Base-by-base conservation (phyloP, 2,888 invertebrate species). In the Zele albiditarsus region DNA sequence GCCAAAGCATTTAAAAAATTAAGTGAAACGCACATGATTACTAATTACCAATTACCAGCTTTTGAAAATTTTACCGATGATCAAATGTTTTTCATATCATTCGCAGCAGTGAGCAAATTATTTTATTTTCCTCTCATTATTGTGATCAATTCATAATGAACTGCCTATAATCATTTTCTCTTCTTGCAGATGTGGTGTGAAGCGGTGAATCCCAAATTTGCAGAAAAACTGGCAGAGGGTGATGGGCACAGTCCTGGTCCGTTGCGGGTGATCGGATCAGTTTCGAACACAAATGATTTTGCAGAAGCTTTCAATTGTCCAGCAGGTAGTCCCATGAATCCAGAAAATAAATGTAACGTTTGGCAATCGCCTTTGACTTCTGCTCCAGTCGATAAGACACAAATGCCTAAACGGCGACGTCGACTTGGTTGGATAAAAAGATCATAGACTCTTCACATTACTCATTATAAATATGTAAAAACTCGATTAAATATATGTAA, bases 41-140 rank as follows among this genome's bases (percentile, higher is more conserved):
- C 86, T 27, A 89, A 90, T 78, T 84, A 84, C 49, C 82, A 91
- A 73, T 90, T 93, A 79, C 94, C 94, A 10, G 95, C 93, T 58
- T 89, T 94, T 82, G 91, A 93, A 38, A 87, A 91, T 74, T 91
- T 93, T 83, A 90, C 90, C 28, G 92, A 93, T 14, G 92, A 94
- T 60, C 95, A 95, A 84, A 91, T 95, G 49, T 95, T 95, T 90
- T 95, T 94, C 89, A 88, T 95, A 16, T 94, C 94, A 70, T 80
- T 80, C 62, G 78, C 74, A 28, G 72, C 71, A 8, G 78, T 78
- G 12, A 73, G 73, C 8, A n/a, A n/a, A n/a, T 16, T n/a, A 16
- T 3, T 25, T 3, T 27, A 25, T 8, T 12, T 28, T 14, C 5
- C n/a, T 31, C n/a, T 16, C 16, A 31, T 46, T 16, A 46, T n/a